A percentile compares a stretch with the other conserved stretches of the same genome.
Conservation (phyloP, 2,888 invertebrate species). For the Odontocolon sp. region DNA sequence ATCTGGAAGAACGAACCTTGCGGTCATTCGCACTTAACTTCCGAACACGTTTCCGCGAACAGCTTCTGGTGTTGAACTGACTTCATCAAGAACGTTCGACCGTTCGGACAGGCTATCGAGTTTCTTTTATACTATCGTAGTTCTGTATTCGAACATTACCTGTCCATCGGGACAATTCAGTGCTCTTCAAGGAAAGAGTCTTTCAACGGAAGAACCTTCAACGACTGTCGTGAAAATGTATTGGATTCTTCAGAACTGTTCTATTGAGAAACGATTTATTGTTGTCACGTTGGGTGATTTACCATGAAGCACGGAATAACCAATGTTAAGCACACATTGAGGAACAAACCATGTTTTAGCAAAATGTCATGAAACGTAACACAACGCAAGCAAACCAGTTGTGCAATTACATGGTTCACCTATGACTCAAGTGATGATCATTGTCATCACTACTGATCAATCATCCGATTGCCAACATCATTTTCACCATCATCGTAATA, state of each 20-base stretch:
- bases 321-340: no score
- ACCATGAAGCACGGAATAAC: no score
- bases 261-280: neutral
- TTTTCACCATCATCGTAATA: no score
- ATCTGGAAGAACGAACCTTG: constrained; percentile 8
- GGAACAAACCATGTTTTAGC: no score
- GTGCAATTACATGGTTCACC: no score
- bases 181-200: neutral
- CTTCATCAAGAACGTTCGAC: constrained; percentile 8
- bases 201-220: neutral
- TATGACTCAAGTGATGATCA: no score
- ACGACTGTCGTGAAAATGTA: neutral
- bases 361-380: no score
- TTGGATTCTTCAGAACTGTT: neutral
- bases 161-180: neutral
- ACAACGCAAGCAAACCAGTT: no score
- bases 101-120: neutral
- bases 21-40: constrained; percentile 13
- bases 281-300: neutral
- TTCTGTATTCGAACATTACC: neutral
- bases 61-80: neutral
- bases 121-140: neutral
- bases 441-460: no score
- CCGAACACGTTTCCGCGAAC: neutral
- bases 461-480: no score